Evolutionary conservation across 2,113 vertebrate species (phyloP).

Genomic region (Bubo scandiacus): DNA sequence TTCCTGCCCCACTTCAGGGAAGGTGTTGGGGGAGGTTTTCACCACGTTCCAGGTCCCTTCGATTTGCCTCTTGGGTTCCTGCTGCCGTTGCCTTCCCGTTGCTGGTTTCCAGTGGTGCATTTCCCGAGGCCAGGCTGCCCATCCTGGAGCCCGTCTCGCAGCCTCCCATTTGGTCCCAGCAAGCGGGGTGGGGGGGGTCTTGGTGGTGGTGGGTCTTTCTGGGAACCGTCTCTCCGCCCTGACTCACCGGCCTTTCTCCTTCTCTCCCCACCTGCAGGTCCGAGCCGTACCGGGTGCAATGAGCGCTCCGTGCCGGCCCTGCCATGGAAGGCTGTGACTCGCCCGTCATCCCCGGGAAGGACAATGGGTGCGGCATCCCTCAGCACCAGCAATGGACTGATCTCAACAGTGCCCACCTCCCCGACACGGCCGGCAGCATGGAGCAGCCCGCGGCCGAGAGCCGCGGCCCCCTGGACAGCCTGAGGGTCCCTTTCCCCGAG

Average conservation of each 20-base stretch:
- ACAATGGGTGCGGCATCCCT: conserved; percentile 94
- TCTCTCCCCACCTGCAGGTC: conserved; percentile 69
- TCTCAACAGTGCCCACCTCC: conserved; percentile 90
- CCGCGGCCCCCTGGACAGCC: conserved; percentile 77
- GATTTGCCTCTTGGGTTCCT: not conserved
- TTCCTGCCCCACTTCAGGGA: not conserved
- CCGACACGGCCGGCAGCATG: conserved; percentile 86
- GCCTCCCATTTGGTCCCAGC: fast-evolving
- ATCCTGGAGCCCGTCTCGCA: fast-evolving
- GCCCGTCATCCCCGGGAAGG: conserved; percentile 98
- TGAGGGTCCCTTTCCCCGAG: conserved; percentile 78
- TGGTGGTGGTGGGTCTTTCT: fast-evolving
- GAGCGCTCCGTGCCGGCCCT: conserved; percentile 96
- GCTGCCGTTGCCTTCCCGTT: fast-evolving
- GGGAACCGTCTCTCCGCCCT: not conserved
- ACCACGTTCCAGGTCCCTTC: not conserved
- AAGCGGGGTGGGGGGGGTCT: fast-evolving
- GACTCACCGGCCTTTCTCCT: conserved; percentile 15
- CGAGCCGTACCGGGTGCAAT: conserved; percentile 94
- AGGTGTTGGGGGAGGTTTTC: not conserved
- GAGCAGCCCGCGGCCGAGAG: conserved; percentile 78
- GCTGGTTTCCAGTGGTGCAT: fast-evolving
- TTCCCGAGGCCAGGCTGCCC: fast-evolving
- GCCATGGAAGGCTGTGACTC: conserved; percentile 99
- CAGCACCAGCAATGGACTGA: conserved; percentile 98